Conservation (phyloP, 2,113 vertebrate species). For the Alaudala cheleensis region DNA sequence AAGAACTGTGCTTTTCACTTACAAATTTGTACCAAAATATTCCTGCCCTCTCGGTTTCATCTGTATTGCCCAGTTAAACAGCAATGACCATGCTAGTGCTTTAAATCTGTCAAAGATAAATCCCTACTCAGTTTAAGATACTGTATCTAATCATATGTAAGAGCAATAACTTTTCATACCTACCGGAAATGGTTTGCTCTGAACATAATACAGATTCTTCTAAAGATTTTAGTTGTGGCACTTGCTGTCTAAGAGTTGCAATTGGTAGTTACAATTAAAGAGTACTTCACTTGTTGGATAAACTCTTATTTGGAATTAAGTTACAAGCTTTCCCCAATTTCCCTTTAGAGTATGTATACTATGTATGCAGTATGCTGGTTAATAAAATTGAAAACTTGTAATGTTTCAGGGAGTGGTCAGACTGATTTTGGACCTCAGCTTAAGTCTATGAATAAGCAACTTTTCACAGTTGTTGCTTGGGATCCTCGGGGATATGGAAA, state of each 20-base stretch:
- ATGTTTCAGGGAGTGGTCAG: slow-evolving; percentile 78
- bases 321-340: background rate
- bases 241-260: background rate
- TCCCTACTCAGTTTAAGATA: background rate
- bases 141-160: background rate
- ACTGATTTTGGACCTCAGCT: slow-evolving; percentile 91
- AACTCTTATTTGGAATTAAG: background rate
- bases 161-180: background rate
- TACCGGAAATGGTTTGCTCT: background rate
- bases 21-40: background rate
- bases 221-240: background rate
- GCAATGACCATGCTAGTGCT: background rate
- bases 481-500: slow-evolving; percentile 90
- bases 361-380: background rate
- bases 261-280: background rate
- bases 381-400: background rate
- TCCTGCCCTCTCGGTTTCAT: background rate
- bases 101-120: background rate
- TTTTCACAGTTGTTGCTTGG: slow-evolving; percentile 86
- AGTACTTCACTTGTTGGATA: background rate
- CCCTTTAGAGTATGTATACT: background rate
- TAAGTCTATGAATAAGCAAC: slow-evolving; percentile 79
- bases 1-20: background rate
- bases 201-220: background rate
- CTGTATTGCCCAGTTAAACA: background rate